Percentiles rank a stretch among this genome's conserved stretches.
Conservation (phyloP, 2,113 vertebrate genomes). For the Struthio camelus region DNA sequence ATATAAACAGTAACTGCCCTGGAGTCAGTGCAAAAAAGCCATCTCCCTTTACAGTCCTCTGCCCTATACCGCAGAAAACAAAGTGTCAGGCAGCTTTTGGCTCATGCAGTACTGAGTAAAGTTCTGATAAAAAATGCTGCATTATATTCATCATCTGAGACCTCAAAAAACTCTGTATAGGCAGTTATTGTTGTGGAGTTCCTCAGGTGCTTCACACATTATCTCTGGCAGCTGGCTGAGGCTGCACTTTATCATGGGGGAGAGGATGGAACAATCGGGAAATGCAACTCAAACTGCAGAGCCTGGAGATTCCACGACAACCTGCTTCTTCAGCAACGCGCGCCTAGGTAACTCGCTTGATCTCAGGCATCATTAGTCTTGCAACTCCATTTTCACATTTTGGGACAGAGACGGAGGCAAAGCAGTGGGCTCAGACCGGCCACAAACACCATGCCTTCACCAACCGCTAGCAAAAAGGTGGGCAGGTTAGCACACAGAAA, state of each 20-base stretch:
- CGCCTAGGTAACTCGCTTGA: background rate
- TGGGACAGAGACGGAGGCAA: background rate
- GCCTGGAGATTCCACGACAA: background rate
- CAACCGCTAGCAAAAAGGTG: background rate
- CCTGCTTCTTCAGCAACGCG: background rate
- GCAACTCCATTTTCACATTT: background rate
- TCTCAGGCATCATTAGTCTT: background rate
- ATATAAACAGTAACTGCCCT: background rate
- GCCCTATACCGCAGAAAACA: background rate
- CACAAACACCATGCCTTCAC: background rate
- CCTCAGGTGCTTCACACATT: background rate
- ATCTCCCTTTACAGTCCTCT: background rate
- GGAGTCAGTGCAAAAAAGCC: background rate
- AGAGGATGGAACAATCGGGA: background rate
- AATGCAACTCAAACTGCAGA: background rate
- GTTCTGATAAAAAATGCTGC: background rate
- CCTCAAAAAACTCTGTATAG: background rate
- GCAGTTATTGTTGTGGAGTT: background rate
- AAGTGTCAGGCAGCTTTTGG: background rate
- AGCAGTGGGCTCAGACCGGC: background rate
- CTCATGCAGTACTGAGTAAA: background rate
- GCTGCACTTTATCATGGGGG: background rate
- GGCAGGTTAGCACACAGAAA: fast-evolving
- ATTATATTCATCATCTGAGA: background rate
- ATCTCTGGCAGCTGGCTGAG: background rate